Conservation (phyloP, 2,113 vertebrate species). For the Aspidoscelis tigris region DNA sequence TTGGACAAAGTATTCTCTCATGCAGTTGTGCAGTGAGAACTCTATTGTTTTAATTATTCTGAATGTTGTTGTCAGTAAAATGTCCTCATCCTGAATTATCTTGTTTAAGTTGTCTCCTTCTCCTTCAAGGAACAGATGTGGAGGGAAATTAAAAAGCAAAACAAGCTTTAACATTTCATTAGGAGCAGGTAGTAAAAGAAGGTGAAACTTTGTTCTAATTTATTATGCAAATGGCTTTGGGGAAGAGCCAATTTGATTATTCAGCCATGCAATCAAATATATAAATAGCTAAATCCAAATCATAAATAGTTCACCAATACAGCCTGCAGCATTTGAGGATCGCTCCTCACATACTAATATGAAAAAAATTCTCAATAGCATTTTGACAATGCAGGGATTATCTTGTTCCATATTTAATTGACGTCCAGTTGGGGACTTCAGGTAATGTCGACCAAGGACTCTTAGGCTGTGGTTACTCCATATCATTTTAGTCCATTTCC, state of each 20-base stretch:
- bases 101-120: too few species aligned
- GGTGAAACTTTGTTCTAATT: not conserved
- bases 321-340: not conserved
- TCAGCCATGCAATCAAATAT: not conserved
- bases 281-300: not conserved
- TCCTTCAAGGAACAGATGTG: slow-evolving; percentile 6
- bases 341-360: too few species aligned
- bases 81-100: too few species aligned
- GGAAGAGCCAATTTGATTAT: not conserved
- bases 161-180: not conserved
- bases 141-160: slow-evolving; percentile 17
- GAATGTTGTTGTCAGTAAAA: too few species aligned
- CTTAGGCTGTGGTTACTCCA: too few species aligned
- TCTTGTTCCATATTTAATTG: not conserved
- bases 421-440: not conserved
- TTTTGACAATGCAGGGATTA: not conserved
- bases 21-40: too few species aligned
- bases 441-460: too few species aligned
- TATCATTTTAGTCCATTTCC: too few species aligned
- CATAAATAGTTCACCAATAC: not conserved
- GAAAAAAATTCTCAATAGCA: not conserved
- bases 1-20: too few species aligned
- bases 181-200: not conserved
- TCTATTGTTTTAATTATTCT: too few species aligned
- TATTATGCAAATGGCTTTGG: not conserved